phyloP scores from a whole-genome alignment of 1,140 invertebrate genomes.

The Dryas iulia region DNA sequence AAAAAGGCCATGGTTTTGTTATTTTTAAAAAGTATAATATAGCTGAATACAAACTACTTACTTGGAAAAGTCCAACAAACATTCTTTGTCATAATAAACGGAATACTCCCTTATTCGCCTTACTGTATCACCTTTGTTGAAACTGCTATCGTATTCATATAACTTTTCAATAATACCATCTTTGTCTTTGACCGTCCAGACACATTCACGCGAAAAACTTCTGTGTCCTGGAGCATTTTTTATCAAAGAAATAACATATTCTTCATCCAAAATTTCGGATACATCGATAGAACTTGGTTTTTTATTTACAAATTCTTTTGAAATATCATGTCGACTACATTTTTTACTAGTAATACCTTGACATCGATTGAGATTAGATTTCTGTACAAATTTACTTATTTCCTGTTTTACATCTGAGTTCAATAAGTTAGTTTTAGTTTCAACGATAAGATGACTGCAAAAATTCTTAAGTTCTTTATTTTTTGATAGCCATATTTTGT shows the following conservation, averaged over 20 bases:
- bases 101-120: conserved; percentile 66
- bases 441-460: conserved; percentile 59
- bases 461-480: conserved; percentile 57
- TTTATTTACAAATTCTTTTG: not conserved
- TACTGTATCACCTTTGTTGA: conserved; percentile 53
- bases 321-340: not conserved
- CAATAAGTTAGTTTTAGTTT: conserved; percentile 54
- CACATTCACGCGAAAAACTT: conserved; percentile 54
- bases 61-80: conserved; percentile 50
- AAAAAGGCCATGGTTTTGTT: too few species aligned
- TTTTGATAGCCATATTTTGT: conserved; percentile 55
- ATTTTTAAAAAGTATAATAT: too few species aligned
- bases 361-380: conserved; percentile 9
- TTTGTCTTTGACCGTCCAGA: conserved; percentile 69
- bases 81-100: conserved; percentile 66
- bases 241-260: conserved; percentile 28
- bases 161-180: conserved; percentile 67
- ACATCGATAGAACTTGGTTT: not conserved
- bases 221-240: conserved; percentile 50
- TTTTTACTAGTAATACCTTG: not conserved
- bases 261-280: conserved; percentile 17
- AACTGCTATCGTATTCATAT: conserved; percentile 59
- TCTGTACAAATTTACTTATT: conserved; percentile 53
- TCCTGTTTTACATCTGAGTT: conserved; percentile 55
- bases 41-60: not conserved